These are phyloP conservation scores for Syndactyla subalaris DNA, from an alignment of 2,797 vertebrate species.

Conservation along the genomic window DNA sequence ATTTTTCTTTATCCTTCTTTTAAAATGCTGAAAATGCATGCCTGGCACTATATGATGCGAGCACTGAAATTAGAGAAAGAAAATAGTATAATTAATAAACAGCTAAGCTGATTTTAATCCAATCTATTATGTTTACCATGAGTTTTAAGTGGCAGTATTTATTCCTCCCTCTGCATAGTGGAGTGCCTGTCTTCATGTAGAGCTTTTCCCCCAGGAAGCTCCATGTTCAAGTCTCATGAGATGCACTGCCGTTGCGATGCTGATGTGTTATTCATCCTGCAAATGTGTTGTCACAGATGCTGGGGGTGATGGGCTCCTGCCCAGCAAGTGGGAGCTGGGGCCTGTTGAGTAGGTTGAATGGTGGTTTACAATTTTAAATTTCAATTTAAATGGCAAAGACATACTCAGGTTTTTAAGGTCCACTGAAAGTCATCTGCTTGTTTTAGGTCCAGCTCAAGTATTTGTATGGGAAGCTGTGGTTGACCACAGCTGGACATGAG, in stretches of 20 bases:
- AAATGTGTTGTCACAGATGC: background rate
- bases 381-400: background rate
- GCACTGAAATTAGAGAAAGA: background rate
- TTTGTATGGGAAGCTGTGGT: background rate
- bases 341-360: rapidly evolving
- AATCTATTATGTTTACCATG: background rate
- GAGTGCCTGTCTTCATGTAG: background rate
- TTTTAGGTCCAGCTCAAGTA: background rate
- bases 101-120: slow-evolving; percentile 4
- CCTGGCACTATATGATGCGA: background rate
- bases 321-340: background rate
- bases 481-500: background rate
- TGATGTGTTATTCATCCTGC: background rate
- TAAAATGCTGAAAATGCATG: background rate
- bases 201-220: background rate
- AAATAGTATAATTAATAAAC: background rate
- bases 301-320: background rate
- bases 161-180: background rate
- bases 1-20: background rate
- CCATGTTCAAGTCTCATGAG: background rate
- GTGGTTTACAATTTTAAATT: background rate
- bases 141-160: background rate
- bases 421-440: background rate
- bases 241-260: rapidly evolving
- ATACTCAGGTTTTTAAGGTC: background rate